Conservation (phyloP, 92 coral and sea anemone genomes). For the Metridium senile region DNA sequence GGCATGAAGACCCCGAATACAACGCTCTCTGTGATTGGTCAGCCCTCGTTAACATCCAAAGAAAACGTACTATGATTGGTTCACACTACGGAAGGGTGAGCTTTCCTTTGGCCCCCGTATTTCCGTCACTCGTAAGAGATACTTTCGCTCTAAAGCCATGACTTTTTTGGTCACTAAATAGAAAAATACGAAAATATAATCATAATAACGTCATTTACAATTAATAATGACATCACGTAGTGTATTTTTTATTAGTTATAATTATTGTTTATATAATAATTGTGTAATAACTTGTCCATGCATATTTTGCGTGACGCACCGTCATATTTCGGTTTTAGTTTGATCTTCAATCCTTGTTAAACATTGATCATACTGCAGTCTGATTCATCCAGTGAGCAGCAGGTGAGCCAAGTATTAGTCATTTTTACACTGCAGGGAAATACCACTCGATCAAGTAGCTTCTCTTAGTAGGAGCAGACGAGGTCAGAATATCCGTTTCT, state of each 20-base stretch:
- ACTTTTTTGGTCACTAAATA: conserved; percentile 3
- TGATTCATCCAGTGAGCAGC: not conserved
- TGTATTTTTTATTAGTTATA: too few relatives aligned
- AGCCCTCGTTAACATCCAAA: conserved; percentile 12
- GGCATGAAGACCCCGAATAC: conserved; percentile 45
- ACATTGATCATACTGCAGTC: not conserved
- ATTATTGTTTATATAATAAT: too few relatives aligned
- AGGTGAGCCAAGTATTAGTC: not conserved
- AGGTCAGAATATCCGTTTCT: too few relatives aligned
- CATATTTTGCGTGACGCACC: not conserved
- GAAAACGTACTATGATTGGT: conserved; percentile 22
- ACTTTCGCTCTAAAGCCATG: conserved; percentile 18
- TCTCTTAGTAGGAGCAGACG: too few relatives aligned
- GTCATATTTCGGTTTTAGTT: not conserved
- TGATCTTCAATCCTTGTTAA: not conserved
- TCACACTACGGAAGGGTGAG: conserved; percentile 21
- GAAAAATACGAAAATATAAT: too few relatives aligned
- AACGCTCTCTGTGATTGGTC: conserved; percentile 31
- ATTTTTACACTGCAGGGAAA: not conserved
- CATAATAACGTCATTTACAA: too few relatives aligned
- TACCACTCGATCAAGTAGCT: not conserved
- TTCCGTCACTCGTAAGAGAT: conserved; percentile 26
- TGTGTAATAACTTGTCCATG: not conserved
- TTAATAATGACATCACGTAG: too few relatives aligned
- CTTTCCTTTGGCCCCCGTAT: conserved; percentile 15